Base-by-base conservation (phyloP, 2,888 invertebrate genomes). In the Phaonia tiefii region DNA sequence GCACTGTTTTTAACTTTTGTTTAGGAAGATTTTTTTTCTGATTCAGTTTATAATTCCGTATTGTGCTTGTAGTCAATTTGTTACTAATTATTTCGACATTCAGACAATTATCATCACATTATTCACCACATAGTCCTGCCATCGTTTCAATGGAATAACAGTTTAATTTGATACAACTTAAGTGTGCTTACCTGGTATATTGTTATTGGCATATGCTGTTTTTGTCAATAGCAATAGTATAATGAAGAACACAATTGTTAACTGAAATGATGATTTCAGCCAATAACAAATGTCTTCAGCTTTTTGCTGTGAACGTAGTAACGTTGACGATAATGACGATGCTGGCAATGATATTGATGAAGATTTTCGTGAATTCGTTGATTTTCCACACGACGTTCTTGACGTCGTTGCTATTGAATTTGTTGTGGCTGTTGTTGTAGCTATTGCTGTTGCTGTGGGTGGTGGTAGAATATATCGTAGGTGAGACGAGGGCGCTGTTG, bases 181-280 rank as follows among this genome's bases (percentile, higher is more conserved):
- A n/a, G n/a, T n/a, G n/a, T 13, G 46, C 89, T 87, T 84, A 90
- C 90, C 90, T 87, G 90, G 90, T 85, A 90, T 90, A 86, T 91
- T 90, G 83, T 90, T 90, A 86, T 91, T 89, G 83, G 90, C 90
- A 86, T 88, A 85, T 85, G 88, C 87, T 85, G 87, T 86, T 86
- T 88, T 86, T 80, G 88, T 86, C 83, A 90, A 85, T 46, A 89
- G 63, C 56, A 81, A n/a, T n/a, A n/a, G 56, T 69, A 81, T 85
- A 77, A 88, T 86, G 86, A 89, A 86, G 86, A 86, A 84, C 84
- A 90, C 85, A 84, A 90, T 85, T 79, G 87, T 86, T 77, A 90
- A 82, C 83, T 86, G 86, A 83, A 86, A 80, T 44, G 86, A 85
- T 83, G 85, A 84, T 84, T 87, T 87, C 63, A 88, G 82, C 76